Conservation (phyloP, 2,888 invertebrate genomes). For the Erebia palarica region DNA sequence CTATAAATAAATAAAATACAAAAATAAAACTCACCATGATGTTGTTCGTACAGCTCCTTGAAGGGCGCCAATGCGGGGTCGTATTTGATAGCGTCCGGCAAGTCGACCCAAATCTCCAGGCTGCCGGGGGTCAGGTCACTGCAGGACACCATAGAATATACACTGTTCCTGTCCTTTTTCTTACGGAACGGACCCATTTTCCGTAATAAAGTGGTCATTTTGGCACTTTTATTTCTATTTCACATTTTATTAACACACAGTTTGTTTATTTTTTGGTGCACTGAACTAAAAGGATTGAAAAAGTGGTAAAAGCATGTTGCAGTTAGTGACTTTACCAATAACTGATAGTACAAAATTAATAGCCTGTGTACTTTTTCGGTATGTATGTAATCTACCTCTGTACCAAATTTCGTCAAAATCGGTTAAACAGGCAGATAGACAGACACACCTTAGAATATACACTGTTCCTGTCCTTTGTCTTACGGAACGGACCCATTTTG, state of each 20-base stretch:
- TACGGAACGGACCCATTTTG: too few relatives aligned
- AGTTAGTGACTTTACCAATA: not conserved
- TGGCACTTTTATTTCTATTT: conserved; percentile 24
- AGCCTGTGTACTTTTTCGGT: too few relatives aligned
- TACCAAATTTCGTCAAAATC: too few relatives aligned
- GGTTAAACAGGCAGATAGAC: too few relatives aligned
- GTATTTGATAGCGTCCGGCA: conserved; percentile 85
- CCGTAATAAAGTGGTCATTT: conserved; percentile 53
- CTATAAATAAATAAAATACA: too few relatives aligned
- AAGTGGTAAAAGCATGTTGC: not conserved
- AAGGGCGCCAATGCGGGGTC: conserved; percentile 86
- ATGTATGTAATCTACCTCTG: too few relatives aligned
- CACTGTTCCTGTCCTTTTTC: conserved; percentile 52
- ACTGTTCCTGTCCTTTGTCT: conserved; percentile 53
- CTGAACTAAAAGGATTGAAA: not conserved
- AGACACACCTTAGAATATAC: conserved; percentile 67
- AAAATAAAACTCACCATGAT: conserved; percentile 63
- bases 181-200: conserved; percentile 45
- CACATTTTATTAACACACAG: conserved; percentile 6
- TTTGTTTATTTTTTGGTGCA: not conserved
- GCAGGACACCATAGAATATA: conserved; percentile 75
- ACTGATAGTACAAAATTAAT: not conserved
- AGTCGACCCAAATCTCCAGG: conserved; percentile 84
- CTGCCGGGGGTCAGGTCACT: conserved; percentile 84
- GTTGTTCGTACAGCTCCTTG: conserved; percentile 79